These are phyloP conservation scores for Saxidomus purpurata DNA, from an alignment of 1,140 invertebrate genomes.

Conservation along the genomic window DNA sequence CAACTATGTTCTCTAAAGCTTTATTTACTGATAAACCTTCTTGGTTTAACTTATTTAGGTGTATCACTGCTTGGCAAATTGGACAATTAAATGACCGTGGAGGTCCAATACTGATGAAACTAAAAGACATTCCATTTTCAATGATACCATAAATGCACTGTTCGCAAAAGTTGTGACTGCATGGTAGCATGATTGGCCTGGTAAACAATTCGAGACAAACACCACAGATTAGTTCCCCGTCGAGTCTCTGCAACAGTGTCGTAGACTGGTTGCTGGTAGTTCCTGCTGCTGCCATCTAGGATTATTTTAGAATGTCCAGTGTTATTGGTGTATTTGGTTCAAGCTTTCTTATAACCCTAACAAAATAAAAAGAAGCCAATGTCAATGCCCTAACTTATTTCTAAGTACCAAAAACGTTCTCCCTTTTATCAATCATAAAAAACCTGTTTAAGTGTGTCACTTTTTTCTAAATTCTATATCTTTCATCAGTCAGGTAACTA, in stretches of 20 bases:
- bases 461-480: too few relatives aligned
- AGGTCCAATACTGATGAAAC: constrained; percentile 20
- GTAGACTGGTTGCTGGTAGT: background rate
- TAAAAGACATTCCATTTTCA: constrained; percentile 5
- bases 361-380: too few relatives aligned
- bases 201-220: constrained; percentile 63
- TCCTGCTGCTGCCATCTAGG: background rate
- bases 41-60: background rate
- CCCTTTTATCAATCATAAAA: too few relatives aligned
- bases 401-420: too few relatives aligned
- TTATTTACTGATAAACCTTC: constrained; percentile 13
- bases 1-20: constrained; percentile 51
- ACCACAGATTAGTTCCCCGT: constrained; percentile 59
- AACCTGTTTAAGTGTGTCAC: too few relatives aligned
- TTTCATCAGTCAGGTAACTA: too few relatives aligned
- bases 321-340: too few relatives aligned
- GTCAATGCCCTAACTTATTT: too few relatives aligned
- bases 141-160: constrained; percentile 46
- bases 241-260: constrained; percentile 23
- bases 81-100: constrained; percentile 49
- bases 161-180: constrained; percentile 67
- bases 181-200: constrained; percentile 55
- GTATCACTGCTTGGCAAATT: constrained; percentile 26
- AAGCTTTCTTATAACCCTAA: too few relatives aligned
- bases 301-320: background rate